Evolutionary conservation across 2,797 vertebrate genomes (phyloP), one percentile per base, ranked within the genome.

Genomic region (Gadopsis marmoratus): DNA sequence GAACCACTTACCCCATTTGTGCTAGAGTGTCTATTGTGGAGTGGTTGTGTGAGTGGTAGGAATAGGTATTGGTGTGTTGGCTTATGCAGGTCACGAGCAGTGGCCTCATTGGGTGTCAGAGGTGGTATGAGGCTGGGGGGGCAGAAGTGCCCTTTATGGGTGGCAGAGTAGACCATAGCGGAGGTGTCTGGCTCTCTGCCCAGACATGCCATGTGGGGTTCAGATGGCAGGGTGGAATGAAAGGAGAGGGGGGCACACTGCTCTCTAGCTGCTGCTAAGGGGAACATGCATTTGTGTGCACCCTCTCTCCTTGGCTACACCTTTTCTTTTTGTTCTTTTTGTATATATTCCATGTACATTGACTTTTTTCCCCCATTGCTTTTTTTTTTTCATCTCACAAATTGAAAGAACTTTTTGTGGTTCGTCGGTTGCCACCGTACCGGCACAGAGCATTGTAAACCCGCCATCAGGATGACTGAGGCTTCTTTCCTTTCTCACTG

Each of bases 131-230:
- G 72, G 85, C 53, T 60, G 70, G 85, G 85, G 76, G 87, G 86
- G 81, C 71, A 87, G 76, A 94, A 92, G 92, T 94, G 93, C 91
- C 86, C 92, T 94, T 92, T 93, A 90, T 94, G 92, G 94, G 92
- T 94, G 92, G 92, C 76, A 81, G 93, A 91, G 92, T 93, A 94
- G 92, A 90, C 88, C 81, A 94, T 70, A 85, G 91, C 21, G 58
- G 77, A 95, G 91, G 86, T 94, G 84, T 89, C 91, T 97, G 97
- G 96, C 96, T 90, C 77, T 61, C 91, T 96, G 95, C 96, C 95
- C 90, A 94, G 95, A 94, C 95, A 94, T 95, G 95, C 95, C 94
- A 93, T 95, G 93, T 96, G 96, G 94, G 94, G 91, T 94, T 98
- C 95, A 92, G 93, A 96, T 98, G 96, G 95, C 95, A 94, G 78